phyloP scores from a whole-genome alignment of 1,140 invertebrate species.

The Penaeus indicus region DNA sequence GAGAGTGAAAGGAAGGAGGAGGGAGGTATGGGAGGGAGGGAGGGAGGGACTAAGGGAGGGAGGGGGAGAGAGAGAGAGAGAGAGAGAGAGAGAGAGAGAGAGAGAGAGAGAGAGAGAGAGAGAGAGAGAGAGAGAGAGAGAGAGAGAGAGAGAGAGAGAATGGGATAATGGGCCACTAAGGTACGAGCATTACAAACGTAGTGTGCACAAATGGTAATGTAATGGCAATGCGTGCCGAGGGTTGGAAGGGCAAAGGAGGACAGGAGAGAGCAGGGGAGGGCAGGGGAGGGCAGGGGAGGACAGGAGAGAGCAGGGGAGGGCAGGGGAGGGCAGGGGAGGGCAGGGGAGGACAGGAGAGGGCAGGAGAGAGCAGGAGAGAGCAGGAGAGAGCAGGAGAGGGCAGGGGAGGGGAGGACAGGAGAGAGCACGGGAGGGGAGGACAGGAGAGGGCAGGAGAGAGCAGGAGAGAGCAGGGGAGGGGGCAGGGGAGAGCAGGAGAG shows the following conservation, averaged over 20 bases:
- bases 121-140: too few species aligned
- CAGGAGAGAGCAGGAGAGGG: neutral
- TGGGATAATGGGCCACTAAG: neutral
- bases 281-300: neutral
- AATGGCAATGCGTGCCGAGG: neutral
- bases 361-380: conserved; percentile 2
- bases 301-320: neutral
- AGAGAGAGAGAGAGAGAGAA: conserved; percentile 3
- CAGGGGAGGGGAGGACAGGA: neutral
- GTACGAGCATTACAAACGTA: too few species aligned
- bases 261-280: neutral
- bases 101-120: too few species aligned
- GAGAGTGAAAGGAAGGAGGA: too few species aligned
- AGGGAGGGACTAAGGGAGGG: neutral
- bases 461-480: neutral
- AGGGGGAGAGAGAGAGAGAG: neutral
- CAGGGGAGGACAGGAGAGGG: neutral
- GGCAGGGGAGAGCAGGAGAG: neutral
- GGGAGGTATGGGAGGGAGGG: neutral
- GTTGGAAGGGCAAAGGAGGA: too few species aligned
- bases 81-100: too few species aligned
- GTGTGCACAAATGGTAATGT: too few species aligned
- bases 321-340: too few species aligned
- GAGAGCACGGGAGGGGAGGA: neutral
- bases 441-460: neutral